Conservation (phyloP, 2,113 vertebrate genomes). For the Propithecus coquereli region DNA sequence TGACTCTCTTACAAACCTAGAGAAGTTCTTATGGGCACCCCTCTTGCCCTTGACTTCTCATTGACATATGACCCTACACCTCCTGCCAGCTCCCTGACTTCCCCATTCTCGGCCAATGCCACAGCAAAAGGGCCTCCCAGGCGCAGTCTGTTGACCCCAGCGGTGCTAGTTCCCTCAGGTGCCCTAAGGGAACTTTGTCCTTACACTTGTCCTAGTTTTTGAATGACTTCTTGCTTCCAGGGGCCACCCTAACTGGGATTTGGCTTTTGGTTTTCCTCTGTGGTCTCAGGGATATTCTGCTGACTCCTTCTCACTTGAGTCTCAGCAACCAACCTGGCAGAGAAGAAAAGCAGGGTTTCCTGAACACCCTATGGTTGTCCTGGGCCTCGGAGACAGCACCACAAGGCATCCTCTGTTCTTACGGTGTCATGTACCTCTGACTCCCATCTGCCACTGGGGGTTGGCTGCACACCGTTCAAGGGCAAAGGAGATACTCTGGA, state of each 20-base stretch:
- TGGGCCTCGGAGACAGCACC: accelerated
- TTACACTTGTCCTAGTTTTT: neutral
- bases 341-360: neutral
- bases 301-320: neutral
- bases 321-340: neutral
- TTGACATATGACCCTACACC: neutral
- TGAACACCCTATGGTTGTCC: neutral
- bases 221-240: neutral
- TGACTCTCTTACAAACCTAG: neutral
- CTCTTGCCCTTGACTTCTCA: neutral
- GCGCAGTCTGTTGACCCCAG: neutral
- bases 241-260: neutral
- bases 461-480: neutral
- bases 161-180: neutral
- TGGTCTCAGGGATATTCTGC: neutral
- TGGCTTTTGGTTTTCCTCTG: neutral
- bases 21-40: neutral
- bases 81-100: neutral
- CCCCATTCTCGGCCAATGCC: neutral
- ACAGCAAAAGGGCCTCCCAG: accelerated
- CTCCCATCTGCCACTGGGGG: neutral
- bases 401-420: neutral
- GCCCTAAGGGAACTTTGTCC: neutral
- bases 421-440: accelerated
- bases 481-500: neutral